Evolutionary conservation across 1,140 invertebrate genomes (phyloP), one percentile per base, ranked within the genome.

Genomic region (Aricia agestis): DNA sequence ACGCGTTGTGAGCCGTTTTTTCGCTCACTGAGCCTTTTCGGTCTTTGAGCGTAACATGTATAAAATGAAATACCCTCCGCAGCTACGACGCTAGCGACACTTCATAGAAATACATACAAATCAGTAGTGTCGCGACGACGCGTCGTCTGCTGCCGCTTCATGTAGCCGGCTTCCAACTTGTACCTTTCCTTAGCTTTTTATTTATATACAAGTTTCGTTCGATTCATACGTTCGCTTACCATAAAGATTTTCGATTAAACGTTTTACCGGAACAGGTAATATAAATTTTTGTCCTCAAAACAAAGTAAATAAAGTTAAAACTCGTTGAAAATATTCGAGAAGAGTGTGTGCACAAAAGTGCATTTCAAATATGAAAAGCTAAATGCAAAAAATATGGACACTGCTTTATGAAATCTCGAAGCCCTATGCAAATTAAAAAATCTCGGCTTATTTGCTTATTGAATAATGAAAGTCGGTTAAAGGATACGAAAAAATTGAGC

Each of bases 401-500:
- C 61, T 41, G 52, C 61, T 75, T 69, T 79, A 84, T 78, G 79
- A 79, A 82, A 84, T 77, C 70, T 77, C 74, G 61, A 76, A 74
- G 71, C 70, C 66, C 67, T 42, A 68, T 68, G 68, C 66, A 75
- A 75, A 75, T 70, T 72, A 71, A 70, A 75, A 78, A 78, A 78
- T 81, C 81, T 84, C 80, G 79, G 76, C 79, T 81, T 63, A 63
- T 63, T 63, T 63, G 59, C 18, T 81, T 72, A 82, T 85, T 84
- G 74, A 81, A 84, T 84, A 84, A 85, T 80, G 76, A 72, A 80
- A 83, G 75, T 72, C 74, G 75, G 72, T 76, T 70, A 81, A 81
- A 79, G 78, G 81, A 79, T 84, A 82, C 74, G 79, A 82, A 63
- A 86, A 84, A 82, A 78, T 82, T 79, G 83, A 79, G 77, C 70